Evolutionary conservation across 2,797 vertebrate genomes (phyloP).

Genomic region (Poliocrania exsul): DNA sequence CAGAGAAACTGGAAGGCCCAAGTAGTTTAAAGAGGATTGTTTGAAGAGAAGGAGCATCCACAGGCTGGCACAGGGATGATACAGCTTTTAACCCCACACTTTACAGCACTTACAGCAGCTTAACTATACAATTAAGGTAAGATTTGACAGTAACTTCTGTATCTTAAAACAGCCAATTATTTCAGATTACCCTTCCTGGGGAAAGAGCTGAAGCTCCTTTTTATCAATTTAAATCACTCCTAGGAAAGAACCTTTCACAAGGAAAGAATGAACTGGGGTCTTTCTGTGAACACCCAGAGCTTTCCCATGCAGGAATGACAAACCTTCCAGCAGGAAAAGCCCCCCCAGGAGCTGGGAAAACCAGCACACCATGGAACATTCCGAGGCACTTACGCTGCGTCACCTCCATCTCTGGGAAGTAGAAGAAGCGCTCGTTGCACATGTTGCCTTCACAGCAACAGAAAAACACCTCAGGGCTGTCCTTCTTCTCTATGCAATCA

Average conservation of each 20-base stretch:
- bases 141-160: neutral
- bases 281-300: neutral
- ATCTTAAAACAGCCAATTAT: neutral
- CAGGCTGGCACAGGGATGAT: neutral
- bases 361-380: neutral
- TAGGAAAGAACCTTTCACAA: neutral
- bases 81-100: neutral
- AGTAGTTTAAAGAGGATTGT: neutral
- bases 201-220: neutral
- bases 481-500: conserved; percentile 92
- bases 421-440: conserved; percentile 93
- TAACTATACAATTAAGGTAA: neutral
- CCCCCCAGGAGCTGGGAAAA: neutral
- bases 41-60: neutral
- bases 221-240: neutral
- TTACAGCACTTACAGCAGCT: neutral
- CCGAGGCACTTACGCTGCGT: conserved; percentile 77
- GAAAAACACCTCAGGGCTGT: conserved; percentile 94
- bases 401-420: conserved; percentile 84
- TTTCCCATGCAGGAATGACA: neutral
- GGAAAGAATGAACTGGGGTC: neutral
- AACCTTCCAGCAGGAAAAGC: neutral
- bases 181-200: neutral
- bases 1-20: neutral
- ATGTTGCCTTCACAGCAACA: conserved; percentile 96